These are phyloP conservation scores for Urosaurus nigricauda DNA, from an alignment of 2,797 vertebrate genomes.

Conservation along the genomic window DNA sequence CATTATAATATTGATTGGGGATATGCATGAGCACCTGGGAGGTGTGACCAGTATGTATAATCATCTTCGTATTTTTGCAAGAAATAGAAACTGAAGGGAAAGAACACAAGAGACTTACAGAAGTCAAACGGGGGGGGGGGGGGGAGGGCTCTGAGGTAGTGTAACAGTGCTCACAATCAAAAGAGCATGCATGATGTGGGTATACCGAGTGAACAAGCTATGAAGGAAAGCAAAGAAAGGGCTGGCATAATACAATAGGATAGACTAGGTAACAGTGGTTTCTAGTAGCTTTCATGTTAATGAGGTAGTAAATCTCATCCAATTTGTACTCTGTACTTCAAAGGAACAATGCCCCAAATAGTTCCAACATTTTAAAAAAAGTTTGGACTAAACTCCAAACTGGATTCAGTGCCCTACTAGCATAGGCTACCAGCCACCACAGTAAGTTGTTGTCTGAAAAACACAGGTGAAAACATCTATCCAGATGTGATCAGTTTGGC, in stretches of 20 bases:
- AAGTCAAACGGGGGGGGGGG: background rate
- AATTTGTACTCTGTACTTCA: no score
- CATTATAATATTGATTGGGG: background rate
- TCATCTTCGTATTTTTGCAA: background rate
- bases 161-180: background rate
- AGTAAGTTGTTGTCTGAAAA: background rate
- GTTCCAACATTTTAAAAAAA: no score
- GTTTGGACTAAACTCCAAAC: no score
- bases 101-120: background rate
- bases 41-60: background rate
- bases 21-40: background rate
- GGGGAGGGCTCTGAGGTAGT: background rate
- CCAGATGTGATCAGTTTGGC: background rate
- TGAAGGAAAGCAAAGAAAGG: no score
- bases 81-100: background rate
- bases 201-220: background rate
- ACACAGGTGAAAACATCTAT: background rate
- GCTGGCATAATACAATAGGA: background rate
- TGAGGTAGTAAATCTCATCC: no score
- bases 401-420: no score
- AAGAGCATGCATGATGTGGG: background rate
- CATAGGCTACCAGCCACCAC: no score
- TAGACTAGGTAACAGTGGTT: background rate
- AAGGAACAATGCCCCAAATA: no score
- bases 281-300: no score